These are phyloP conservation scores for Drosophila teissieri DNA, from an alignment of 1,140 invertebrate species.

Conservation along the genomic window DNA sequence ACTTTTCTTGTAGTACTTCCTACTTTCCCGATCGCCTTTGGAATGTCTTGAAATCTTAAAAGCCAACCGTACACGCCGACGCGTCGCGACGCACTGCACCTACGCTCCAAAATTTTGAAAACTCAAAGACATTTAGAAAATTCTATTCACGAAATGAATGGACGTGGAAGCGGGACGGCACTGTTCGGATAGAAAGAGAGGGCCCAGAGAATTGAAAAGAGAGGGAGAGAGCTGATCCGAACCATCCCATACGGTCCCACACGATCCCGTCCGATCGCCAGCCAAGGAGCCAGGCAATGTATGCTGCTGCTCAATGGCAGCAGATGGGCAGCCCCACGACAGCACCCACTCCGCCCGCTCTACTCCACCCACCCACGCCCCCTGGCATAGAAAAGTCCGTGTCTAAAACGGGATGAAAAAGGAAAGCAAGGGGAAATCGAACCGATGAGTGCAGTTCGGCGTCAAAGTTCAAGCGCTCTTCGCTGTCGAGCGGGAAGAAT, in stretches of 20 bases:
- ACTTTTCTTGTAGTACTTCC: too few species aligned
- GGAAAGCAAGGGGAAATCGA: conserved; percentile 48
- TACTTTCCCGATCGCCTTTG: conserved; percentile 3
- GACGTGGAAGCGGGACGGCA: conserved; percentile 39
- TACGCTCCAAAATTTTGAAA: conserved; percentile 84
- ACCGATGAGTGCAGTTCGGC: conserved; percentile 68
- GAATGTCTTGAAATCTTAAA: conserved; percentile 25
- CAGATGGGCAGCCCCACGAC: conserved; percentile 61
- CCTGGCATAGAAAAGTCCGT: conserved; percentile 65
- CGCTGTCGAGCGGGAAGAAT: conserved; percentile 51
- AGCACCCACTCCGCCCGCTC: conserved; percentile 12
- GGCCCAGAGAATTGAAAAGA: conserved; percentile 18
- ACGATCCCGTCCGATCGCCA: conserved; percentile 34
- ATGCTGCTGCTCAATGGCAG: conserved; percentile 66
- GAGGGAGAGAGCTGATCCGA: conserved; percentile 30
- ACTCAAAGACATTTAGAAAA: conserved; percentile 80
- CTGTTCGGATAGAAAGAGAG: conserved; percentile 12
- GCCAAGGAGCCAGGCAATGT: conserved; percentile 73
- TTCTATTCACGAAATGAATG: conserved; percentile 71
- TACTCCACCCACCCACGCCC: conserved; percentile 39
- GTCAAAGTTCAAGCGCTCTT: conserved; percentile 74
- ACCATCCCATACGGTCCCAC: conserved; percentile 28
- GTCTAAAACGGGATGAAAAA: conserved; percentile 80
- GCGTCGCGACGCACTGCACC: conserved; percentile 84
- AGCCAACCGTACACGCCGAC: conserved; percentile 77